Evolutionary conservation across 2,888 invertebrate genomes (phyloP).

Genomic region (Scrobipalpa costella): DNA sequence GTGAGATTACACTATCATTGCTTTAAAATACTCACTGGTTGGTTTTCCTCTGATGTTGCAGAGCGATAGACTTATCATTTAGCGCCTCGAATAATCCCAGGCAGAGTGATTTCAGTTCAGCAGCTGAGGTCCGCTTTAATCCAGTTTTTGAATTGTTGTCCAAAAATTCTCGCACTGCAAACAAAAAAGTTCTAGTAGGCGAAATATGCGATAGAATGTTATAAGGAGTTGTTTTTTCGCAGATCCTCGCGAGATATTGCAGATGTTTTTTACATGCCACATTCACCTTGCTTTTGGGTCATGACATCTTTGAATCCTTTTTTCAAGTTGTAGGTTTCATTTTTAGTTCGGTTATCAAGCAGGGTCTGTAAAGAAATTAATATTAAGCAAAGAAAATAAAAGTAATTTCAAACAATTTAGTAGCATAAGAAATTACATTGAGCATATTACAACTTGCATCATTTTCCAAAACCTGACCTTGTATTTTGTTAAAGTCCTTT

Average conservation of each 20-base stretch:
- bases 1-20: slow-evolving; percentile 7
- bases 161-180: slow-evolving; percentile 87
- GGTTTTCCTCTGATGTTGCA: slow-evolving; percentile 92
- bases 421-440: slow-evolving; percentile 10
- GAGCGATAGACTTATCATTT: slow-evolving; percentile 91
- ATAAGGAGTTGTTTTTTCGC: no score
- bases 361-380: slow-evolving; percentile 77
- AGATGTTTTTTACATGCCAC: no score
- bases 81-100: slow-evolving; percentile 90
- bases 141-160: slow-evolving; percentile 80
- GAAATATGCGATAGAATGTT: no score
- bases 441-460: slow-evolving; percentile 13
- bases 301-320: slow-evolving; percentile 85
- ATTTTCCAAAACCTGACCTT: slow-evolving; percentile 74
- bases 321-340: slow-evolving; percentile 85
- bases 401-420: no score
- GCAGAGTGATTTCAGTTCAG: slow-evolving; percentile 89
- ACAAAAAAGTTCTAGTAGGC: slow-evolving; percentile 9
- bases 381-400: neutral
- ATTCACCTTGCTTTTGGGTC: slow-evolving; percentile 93
- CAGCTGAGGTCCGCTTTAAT: slow-evolving; percentile 78
- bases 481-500: slow-evolving; percentile 87
- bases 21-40: slow-evolving; percentile 84
- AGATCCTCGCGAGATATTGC: no score
- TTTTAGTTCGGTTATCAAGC: slow-evolving; percentile 86